Evolutionary conservation across 2,888 invertebrate species (phyloP), one percentile per base, ranked within the genome.

Genomic region (Phymatocera aterrima): DNA sequence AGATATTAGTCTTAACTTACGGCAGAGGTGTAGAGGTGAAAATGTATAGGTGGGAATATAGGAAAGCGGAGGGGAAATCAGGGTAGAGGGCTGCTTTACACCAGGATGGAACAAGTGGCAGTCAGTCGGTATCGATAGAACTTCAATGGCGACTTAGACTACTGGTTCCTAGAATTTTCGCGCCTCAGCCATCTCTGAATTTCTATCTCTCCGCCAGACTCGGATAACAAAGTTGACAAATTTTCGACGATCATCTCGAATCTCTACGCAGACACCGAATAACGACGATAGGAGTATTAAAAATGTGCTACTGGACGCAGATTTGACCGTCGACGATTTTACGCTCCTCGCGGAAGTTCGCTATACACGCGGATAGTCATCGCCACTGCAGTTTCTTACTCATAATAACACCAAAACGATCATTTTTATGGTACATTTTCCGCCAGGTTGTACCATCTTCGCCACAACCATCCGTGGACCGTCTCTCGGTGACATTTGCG

Each of bases 401-500:
- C n/a, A n/a, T n/a, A n/a, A n/a, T n/a, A n/a, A n/a, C n/a, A n/a
- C n/a, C n/a, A n/a, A n/a, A n/a, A n/a, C 4, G 37, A 1, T n/a
- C 18, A 0, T 37, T 21, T 64, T 37, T 1, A 64, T 37, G 1
- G 5, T 43, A 64, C 43, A 34, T 15, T 15, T 46, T 77, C 70
- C 21, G 3, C 21, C 81, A 92, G 88, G 92, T 92, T 80, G 93
- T 93, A 78, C 94, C 94, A 0, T 90, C 93, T 0, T 95, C 95
- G 0, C 94, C 94, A 1, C 95, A 95, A 88, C 94, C 94, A 4
- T 95, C 95, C 1, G 92, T 94, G 74, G 95, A 95, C 88, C 92
- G 95, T 75, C 91, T 95, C 60, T 95, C 95, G 12, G 95, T 95
- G 79, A 95, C 94, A 61, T 95, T 95, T 92, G 95, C 95, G 0